Evolutionary conservation across 1,140 invertebrate species (phyloP), one percentile per base, ranked within the genome.

Genomic region (Pararge aegeria): DNA sequence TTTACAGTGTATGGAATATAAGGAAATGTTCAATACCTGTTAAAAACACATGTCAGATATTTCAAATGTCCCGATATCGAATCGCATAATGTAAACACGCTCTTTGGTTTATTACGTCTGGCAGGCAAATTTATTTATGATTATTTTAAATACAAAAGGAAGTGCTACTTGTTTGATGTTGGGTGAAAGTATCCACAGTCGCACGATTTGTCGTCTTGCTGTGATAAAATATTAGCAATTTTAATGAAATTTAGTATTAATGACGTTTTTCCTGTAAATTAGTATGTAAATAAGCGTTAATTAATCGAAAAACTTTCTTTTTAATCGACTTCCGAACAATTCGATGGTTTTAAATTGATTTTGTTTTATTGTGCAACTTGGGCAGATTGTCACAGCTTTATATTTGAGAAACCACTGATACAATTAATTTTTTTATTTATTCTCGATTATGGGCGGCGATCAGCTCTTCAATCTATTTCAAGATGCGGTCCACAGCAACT

Each of bases 101-200:
- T 12, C 10, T 34, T 34, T 12, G 16, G 6, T 12, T 6, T 46
- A 46, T 21, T 46, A 46, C 20, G 20, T 46, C 18, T 46, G 42
- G 42, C 38, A 42, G 38, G 5, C 16, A 46, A 46, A 46, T 20
- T 46, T 20, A 19, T 46, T 46, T 46, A 46, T 20, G 42, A 46
- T 46, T 15, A 20, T 46, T 46, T 46, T 21, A 46, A 46, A 46
- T 16, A n/a, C 42, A 46, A 18, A 46, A 55, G 53, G 53, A 55
- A 55, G 40, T 20, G n/a, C 38, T 55, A 30, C 24, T 46, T 46
- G 20, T 30, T 54, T 44, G 37, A 42, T 42, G 24, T 55, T n/a
- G 10, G 42, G 57, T 53, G 57, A 59, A 59, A 59, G 57, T n/a
- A n/a, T n/a, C n/a, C 40, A 19, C 50, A 34, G 20, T 57, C 57